Evolutionary conservation across 2,888 invertebrate genomes (phyloP).

Genomic region (Drosophila incognita): DNA sequence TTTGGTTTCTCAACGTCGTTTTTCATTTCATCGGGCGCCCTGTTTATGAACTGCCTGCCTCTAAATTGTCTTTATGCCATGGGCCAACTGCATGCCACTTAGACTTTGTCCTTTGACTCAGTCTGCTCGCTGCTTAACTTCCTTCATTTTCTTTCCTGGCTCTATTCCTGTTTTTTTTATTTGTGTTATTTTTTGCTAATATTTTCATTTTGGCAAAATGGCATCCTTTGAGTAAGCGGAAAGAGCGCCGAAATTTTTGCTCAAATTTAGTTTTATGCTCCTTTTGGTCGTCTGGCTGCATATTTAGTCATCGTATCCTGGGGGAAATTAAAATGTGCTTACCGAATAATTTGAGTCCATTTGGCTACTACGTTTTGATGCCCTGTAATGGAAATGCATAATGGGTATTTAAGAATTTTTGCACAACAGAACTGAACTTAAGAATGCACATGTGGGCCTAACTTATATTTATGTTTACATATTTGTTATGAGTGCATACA

Average conservation of each 20-base stretch:
- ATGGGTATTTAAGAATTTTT: background rate
- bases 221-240: conserved; percentile 60
- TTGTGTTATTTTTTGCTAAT: conserved; percentile 36
- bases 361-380: conserved; percentile 33
- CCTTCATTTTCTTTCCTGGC: conserved; percentile 11
- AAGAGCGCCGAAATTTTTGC: conserved; percentile 40
- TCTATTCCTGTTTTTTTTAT: background rate
- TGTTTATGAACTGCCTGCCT: conserved; percentile 71
- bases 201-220: conserved; percentile 67
- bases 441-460: background rate
- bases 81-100: conserved; percentile 64
- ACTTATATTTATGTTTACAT: background rate
- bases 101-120: conserved; percentile 60
- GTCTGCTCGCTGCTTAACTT: conserved; percentile 22
- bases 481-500: background rate
- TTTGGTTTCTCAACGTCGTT: conserved; percentile 49
- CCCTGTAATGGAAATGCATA: background rate
- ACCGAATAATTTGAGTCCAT: conserved; percentile 50
- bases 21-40: conserved; percentile 66
- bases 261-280: conserved; percentile 57
- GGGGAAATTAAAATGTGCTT: conserved; percentile 75
- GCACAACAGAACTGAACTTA: background rate
- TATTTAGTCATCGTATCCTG: conserved; percentile 62
- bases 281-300: conserved; percentile 43
- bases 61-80: conserved; percentile 73